Evolutionary conservation across 2,113 vertebrate genomes (phyloP).

Genomic region (Rhegmatorhina hoffmannsi): DNA sequence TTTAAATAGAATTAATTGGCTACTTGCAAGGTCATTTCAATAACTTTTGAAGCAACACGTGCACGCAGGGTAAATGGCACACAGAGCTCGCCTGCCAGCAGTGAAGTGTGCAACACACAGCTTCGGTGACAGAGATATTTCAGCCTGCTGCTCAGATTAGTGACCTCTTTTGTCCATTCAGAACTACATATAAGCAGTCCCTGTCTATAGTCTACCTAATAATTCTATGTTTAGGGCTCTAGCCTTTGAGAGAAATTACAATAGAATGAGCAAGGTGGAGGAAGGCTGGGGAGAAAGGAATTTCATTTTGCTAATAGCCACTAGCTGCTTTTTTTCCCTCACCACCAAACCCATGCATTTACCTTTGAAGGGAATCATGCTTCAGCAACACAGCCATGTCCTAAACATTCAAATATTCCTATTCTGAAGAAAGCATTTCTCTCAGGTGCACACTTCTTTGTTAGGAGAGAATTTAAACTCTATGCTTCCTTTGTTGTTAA

Average conservation of each 20-base stretch:
- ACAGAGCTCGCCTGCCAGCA: background rate
- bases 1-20: constrained; percentile 42
- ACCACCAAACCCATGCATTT: background rate
- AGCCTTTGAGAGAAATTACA: background rate
- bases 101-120: background rate
- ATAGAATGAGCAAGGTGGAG: rapidly evolving
- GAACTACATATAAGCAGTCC: background rate
- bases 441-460: background rate
- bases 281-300: background rate
- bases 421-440: background rate
- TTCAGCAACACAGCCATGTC: background rate
- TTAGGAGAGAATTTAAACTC: background rate
- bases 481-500: background rate
- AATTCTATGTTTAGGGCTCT: background rate
- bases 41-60: background rate
- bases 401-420: background rate
- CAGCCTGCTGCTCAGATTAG: background rate
- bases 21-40: background rate
- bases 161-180: background rate
- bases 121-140: background rate
- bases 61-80: background rate
- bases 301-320: background rate
- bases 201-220: background rate
- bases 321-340: background rate
- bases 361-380: background rate